Conservation (phyloP, 1,140 invertebrate species). For the fruit fly (Drosophila melanogaster) region DNA sequence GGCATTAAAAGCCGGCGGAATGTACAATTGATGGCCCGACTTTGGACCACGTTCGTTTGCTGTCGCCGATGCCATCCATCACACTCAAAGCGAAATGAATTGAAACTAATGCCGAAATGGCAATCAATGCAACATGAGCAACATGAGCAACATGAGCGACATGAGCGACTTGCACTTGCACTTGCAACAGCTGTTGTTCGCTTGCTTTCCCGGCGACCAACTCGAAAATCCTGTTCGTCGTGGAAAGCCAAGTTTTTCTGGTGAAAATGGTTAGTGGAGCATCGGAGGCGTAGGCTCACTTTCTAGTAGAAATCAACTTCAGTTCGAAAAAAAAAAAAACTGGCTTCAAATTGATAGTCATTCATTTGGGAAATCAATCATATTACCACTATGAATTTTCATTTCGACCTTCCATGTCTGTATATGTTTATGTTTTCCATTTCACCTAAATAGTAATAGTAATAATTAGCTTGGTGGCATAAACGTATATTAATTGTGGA, state of each 20-base stretch:
- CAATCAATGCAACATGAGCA: conserved; percentile 52
- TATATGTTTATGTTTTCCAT: too few species aligned
- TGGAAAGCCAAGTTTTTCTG: conserved; percentile 31
- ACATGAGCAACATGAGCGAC: background rate
- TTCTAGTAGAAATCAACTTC: conserved; percentile 33
- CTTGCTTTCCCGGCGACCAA: conserved; percentile 44
- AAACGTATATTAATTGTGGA: too few species aligned
- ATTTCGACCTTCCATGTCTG: background rate
- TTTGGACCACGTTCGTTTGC: conserved; percentile 45
- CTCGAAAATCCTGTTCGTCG: conserved; percentile 70
- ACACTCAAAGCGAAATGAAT: conserved; percentile 76
- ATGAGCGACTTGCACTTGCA: conserved; percentile 31
- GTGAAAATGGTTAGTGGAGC: conserved; percentile 51
- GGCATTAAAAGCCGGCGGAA: conserved; percentile 60
- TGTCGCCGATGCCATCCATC: conserved; percentile 72
- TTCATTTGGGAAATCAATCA: conserved; percentile 2
- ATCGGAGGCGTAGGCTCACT: conserved; percentile 15
- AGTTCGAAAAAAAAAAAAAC: background rate
- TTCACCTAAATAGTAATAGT: too few species aligned
- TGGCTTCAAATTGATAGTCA: background rate
- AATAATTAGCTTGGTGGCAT: too few species aligned
- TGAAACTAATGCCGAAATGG: conserved; percentile 76
- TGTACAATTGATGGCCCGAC: conserved; percentile 30
- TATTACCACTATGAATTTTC: background rate
- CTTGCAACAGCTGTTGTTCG: conserved; percentile 65